phyloP scores from a whole-genome alignment of 2,113 vertebrate species.

The Heterotilapia buettikoferi region DNA sequence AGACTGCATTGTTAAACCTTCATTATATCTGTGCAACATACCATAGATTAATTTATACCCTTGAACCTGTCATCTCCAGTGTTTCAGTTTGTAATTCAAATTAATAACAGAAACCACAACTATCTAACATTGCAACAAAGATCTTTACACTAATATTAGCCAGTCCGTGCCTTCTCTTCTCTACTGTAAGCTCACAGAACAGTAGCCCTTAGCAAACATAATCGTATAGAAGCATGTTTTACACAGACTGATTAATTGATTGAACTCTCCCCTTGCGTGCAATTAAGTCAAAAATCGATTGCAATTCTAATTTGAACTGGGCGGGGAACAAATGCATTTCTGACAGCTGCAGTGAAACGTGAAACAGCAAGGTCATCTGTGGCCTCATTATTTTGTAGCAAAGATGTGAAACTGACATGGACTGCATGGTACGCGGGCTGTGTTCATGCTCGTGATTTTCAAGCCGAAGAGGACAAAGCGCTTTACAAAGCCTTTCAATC shows the following conservation, averaged over 20 bases:
- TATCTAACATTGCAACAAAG: not conserved
- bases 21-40: slow-evolving; percentile 61
- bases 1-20: slow-evolving; percentile 3
- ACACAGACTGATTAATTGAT: slow-evolving; percentile 21
- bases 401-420: not conserved
- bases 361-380: slow-evolving; percentile 1
- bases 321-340: not conserved
- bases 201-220: not conserved
- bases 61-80: slow-evolving; percentile 16
- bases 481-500: not conserved
- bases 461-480: not conserved
- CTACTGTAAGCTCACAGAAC: not conserved
- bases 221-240: slow-evolving; percentile 3
- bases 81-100: slow-evolving; percentile 15
- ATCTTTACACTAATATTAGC: not conserved
- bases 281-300: slow-evolving; percentile 38
- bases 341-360: not conserved
- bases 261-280: slow-evolving; percentile 2
- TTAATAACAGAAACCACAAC: not conserved
- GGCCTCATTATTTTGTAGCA: not conserved
- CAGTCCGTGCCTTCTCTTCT: not conserved
- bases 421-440: not conserved
- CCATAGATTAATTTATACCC: slow-evolving; percentile 26
- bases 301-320: not conserved
- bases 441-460: not conserved